Conservation (phyloP, 2,888 invertebrate genomes). For the Drosophila mettleri region DNA sequence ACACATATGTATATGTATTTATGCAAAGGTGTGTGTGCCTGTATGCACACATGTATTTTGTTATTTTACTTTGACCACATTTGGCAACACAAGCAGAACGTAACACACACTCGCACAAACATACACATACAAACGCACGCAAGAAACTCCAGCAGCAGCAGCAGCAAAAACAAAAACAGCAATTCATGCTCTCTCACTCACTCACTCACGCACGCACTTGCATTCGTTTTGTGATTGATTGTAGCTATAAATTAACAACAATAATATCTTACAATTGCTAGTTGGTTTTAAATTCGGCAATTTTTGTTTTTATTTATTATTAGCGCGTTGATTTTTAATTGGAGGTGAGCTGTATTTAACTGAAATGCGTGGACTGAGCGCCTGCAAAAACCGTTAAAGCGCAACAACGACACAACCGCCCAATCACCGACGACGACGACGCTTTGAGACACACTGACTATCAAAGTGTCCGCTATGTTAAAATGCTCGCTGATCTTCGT, state of each 20-base stretch:
- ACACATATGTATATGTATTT: constrained; percentile 1
- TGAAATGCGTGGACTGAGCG: constrained; percentile 56
- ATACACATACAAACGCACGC: constrained; percentile 38
- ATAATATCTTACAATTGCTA: constrained; percentile 69
- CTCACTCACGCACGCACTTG: constrained; percentile 50
- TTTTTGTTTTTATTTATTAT: constrained; percentile 46
- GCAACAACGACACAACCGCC: constrained; percentile 49
- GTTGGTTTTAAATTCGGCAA: constrained; percentile 27
- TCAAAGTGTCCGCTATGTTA: constrained; percentile 26
- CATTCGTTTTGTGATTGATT: constrained; percentile 56
- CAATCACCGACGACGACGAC: constrained; percentile 65
- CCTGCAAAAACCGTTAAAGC: constrained; percentile 60
- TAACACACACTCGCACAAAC: constrained; percentile 41
- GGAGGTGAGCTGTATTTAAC: constrained; percentile 8
- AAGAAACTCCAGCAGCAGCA: constrained; percentile 43
- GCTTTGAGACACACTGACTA: constrained; percentile 73
- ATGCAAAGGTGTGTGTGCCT: constrained; percentile 4
- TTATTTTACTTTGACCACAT: constrained; percentile 81
- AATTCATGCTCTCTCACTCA: constrained; percentile 45
- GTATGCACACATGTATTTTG: constrained; percentile 40
- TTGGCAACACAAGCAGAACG: constrained; percentile 76
- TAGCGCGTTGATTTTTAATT: constrained; percentile 47
- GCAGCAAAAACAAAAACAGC: constrained; percentile 33
- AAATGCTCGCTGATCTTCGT: constrained; percentile 48
- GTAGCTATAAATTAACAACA: constrained; percentile 48